A percentile compares a stretch with the other conserved stretches of the same genome.
These are phyloP conservation scores for Bedellia somnulentella DNA, from an alignment of 2,888 invertebrate species.

Conservation along the genomic window DNA sequence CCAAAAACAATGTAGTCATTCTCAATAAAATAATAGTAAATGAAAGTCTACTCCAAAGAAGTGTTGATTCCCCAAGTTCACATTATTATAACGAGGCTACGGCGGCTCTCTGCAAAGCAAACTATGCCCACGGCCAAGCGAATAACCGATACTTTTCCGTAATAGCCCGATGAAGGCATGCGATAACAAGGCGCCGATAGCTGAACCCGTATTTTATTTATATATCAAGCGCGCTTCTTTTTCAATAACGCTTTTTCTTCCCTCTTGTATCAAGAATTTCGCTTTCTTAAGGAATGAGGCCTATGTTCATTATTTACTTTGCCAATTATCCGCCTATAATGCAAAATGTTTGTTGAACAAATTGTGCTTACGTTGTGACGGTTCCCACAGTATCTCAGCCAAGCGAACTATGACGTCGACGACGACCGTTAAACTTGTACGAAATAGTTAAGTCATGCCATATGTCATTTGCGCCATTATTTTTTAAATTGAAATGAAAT, in stretches of 20 bases:
- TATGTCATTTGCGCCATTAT: too few relatives aligned
- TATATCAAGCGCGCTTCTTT: constrained; percentile 54
- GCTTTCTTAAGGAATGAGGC: constrained; percentile 47
- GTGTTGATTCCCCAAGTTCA: constrained; percentile 55
- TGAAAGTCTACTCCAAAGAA: constrained; percentile 41
- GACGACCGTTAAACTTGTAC: too few relatives aligned
- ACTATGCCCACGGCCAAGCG: constrained; percentile 48
- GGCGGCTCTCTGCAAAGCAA: constrained; percentile 44
- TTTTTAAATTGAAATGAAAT: too few relatives aligned
- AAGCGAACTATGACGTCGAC: too few relatives aligned
- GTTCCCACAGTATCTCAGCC: constrained; percentile 23
- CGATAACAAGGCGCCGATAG: constrained; percentile 62
- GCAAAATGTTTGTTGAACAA: constrained; percentile 41
- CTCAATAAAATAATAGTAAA: too few relatives aligned
- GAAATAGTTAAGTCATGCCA: too few relatives aligned
- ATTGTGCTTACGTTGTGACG: constrained; percentile 31
- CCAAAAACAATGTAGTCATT: too few relatives aligned
- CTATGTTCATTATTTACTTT: constrained; percentile 50
- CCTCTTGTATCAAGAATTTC: constrained; percentile 48
- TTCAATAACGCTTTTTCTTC: constrained; percentile 60
- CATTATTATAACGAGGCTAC: constrained; percentile 59
- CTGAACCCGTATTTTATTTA: constrained; percentile 62
- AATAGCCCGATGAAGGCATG: constrained; percentile 55
- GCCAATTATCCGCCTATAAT: constrained; percentile 45
- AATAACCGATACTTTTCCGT: constrained; percentile 54